phyloP scores from a whole-genome alignment of 2,113 vertebrate genomes.

The Aix galericulata region DNA sequence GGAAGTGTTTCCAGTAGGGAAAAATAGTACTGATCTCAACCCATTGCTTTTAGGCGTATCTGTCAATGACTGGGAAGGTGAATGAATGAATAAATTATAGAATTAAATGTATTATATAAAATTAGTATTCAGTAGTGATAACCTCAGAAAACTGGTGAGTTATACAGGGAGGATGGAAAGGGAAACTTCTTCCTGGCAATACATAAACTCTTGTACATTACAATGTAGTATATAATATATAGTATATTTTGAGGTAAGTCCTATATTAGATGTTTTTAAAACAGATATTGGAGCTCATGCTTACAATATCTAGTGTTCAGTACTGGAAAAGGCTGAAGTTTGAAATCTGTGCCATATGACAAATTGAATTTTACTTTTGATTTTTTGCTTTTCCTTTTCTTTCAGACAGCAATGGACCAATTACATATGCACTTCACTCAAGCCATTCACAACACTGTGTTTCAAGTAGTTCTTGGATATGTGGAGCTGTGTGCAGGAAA shows the following conservation, averaged over 20 bases:
- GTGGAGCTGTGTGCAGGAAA: conserved; percentile 97
- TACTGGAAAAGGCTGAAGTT: not conserved
- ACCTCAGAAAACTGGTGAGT: not conserved
- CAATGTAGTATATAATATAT: not conserved
- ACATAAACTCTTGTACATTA: not conserved
- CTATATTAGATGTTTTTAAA: not conserved
- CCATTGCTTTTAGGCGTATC: not conserved
- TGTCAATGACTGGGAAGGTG: not conserved
- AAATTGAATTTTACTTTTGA: not conserved
- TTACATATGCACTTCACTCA: conserved; percentile 99
- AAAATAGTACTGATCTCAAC: not conserved
- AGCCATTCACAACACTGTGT: conserved; percentile 98
- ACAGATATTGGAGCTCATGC: not conserved
- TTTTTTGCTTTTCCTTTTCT: conserved; percentile 33
- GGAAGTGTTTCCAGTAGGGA: not conserved
- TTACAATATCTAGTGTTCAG: not conserved
- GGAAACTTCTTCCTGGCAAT: not conserved
- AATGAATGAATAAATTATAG: not conserved
- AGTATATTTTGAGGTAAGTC: not conserved
- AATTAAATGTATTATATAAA: not conserved
- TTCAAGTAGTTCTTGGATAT: conserved; percentile 98
- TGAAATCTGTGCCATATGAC: not conserved
- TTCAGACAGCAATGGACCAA: conserved; percentile 98
- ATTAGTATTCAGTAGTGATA: not conserved
- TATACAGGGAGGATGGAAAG: not conserved